Evolutionary conservation across 2,113 vertebrate species (phyloP), one percentile per base, ranked within the genome.

Genomic region (Lampris incognitus): DNA sequence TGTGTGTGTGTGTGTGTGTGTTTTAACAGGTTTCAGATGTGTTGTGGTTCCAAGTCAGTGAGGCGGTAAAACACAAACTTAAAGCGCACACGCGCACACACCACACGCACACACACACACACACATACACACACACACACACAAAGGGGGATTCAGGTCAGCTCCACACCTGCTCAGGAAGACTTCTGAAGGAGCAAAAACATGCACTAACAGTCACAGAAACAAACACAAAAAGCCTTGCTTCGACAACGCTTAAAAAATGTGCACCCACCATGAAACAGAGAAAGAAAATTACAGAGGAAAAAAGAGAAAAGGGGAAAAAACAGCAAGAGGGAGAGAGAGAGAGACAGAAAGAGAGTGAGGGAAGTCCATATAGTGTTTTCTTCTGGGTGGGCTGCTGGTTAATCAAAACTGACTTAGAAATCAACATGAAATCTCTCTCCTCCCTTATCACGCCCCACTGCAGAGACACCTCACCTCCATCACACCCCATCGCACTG

Each of bases 21-120:
- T 61, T 55, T 52, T 90, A 92, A 93, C 60, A 76, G 76, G 44
- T 83, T 81, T 63, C 92, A 93, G 87, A 93, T 94, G 93, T 91
- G 87, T 74, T 78, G 75, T 66, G 71, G 79, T 85, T 89, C 66
- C 66, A 86, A 77, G 81, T 71, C 78, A 79, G 60, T 59, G 74
- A 83, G 73, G 69, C 72, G 1, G 66, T 67, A 87, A 77, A 6
- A 46, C n/a, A 51, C 64, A 36, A 24, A 24, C 24, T 24, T 24
- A 24, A 56, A 52, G 39, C 3, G 41, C 57, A 72, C 11, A 46
- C 38, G 49, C 44, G n/a, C 58, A 37, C 64, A 9, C 51, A 36
- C 50, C 24, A 24, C 64, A 36, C 3, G 41, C 57, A 72, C 11
- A 46, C 38, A 60, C 44, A 44, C 58, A 37, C 64, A 9, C 51